phyloP scores from a whole-genome alignment of 1,140 invertebrate genomes.

The Zaprionus capensis region DNA sequence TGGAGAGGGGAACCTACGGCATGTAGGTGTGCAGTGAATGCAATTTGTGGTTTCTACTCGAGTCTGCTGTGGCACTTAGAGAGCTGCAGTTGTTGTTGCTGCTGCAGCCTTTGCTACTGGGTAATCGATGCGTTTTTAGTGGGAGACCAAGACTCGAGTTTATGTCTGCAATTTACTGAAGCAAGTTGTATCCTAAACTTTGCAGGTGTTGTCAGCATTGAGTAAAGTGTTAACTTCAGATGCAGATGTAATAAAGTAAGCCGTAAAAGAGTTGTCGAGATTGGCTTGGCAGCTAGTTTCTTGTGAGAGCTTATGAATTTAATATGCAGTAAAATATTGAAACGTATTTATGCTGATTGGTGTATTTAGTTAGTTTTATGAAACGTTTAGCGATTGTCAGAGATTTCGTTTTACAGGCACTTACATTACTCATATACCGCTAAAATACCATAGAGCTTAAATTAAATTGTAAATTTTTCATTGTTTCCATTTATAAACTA shows the following conservation, averaged over 20 bases:
- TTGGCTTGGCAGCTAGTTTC: background rate
- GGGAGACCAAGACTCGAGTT: slow-evolving; percentile 13
- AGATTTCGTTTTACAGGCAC: background rate
- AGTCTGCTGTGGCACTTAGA: slow-evolving; percentile 23
- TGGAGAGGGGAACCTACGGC: background rate
- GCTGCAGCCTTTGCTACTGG: slow-evolving; percentile 6
- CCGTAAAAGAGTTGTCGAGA: slow-evolving; percentile 2
- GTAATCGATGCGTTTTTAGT: slow-evolving; percentile 49
- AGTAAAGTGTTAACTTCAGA: slow-evolving; percentile 8
- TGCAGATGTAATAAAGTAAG: background rate
- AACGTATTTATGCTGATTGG: background rate
- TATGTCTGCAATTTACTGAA: slow-evolving; percentile 27
- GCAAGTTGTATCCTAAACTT: slow-evolving; percentile 31
- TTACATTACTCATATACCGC: background rate
- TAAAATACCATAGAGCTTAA: background rate
- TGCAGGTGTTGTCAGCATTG: slow-evolving; percentile 12
- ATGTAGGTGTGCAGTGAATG: slow-evolving; percentile 48
- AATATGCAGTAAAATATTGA: slow-evolving; percentile 3
- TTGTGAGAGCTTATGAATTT: background rate
- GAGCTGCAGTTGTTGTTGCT: slow-evolving; percentile 3
- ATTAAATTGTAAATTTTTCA: background rate
- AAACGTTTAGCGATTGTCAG: background rate
- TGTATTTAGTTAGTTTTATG: slow-evolving; percentile 3
- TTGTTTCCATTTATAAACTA: background rate
- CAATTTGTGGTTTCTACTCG: slow-evolving; percentile 55